These are phyloP conservation scores for Microcebus griseorufus DNA, from an alignment of 2,113 vertebrate species.

Conservation along the genomic window DNA sequence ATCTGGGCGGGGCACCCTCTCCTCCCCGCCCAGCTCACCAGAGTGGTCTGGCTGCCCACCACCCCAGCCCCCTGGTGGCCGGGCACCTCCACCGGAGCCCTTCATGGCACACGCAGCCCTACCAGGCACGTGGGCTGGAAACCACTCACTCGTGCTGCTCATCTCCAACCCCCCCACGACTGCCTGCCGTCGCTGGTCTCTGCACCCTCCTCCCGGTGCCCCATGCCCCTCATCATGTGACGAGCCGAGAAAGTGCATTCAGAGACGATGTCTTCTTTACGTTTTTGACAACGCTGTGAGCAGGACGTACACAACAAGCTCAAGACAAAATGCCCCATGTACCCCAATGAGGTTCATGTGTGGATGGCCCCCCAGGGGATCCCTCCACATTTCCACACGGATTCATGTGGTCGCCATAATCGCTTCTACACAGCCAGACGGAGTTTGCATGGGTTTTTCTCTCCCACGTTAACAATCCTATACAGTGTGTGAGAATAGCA, in stretches of 20 bases:
- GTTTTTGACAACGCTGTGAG: not conserved
- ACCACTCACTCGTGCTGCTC: not conserved
- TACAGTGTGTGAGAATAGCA: not conserved
- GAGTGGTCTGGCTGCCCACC: not conserved
- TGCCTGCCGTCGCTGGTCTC: not conserved
- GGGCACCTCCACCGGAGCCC: accelerated
- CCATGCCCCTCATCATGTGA: too few species aligned
- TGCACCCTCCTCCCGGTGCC: not conserved
- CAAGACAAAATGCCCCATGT: not conserved
- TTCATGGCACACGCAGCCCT: too few species aligned
- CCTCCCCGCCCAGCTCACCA: not conserved
- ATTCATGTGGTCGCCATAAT: accelerated
- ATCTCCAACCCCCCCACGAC: not conserved
- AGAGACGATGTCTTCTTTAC: not conserved
- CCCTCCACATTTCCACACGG: too few species aligned
- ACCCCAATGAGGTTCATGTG: not conserved
- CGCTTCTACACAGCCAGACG: not conserved
- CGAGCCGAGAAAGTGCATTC: not conserved
- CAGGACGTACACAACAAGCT: not conserved
- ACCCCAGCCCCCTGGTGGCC: not conserved
- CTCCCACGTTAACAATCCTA: not conserved
- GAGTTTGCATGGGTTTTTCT: not conserved
- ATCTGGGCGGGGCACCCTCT: not conserved
- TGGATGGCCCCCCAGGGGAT: accelerated
- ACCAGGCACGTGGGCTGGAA: accelerated